Percentiles rank a stretch among this genome's conserved stretches.
phyloP scores from a whole-genome alignment of 2,888 invertebrate species.

The Mactromeris polynyma region DNA sequence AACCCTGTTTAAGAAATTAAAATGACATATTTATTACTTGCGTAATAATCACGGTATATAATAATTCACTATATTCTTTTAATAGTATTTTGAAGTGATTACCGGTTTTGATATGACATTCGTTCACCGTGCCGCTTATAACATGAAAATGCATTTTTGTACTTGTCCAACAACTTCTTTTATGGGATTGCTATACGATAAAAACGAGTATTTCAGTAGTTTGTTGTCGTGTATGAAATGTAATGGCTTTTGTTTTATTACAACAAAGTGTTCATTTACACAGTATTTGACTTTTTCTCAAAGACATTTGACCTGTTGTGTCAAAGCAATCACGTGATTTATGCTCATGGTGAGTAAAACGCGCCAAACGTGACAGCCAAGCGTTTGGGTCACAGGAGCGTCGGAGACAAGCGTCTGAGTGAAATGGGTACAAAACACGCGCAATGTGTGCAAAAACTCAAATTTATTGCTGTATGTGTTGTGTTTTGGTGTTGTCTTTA shows the following conservation, averaged over 20 bases:
- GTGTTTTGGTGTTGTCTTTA: slow-evolving; percentile 24
- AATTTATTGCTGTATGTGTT: slow-evolving; percentile 41
- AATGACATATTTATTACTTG: slow-evolving; percentile 10
- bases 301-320: slow-evolving; percentile 55
- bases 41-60: slow-evolving; percentile 13
- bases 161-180: not conserved
- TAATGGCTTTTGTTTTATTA: slow-evolving; percentile 42
- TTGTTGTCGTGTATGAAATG: slow-evolving; percentile 11
- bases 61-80: slow-evolving; percentile 1
- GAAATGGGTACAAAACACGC: slow-evolving; percentile 52
- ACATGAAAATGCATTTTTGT: slow-evolving; percentile 20
- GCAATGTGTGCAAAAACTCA: slow-evolving; percentile 53
- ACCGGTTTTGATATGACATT: not conserved
- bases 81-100: not conserved
- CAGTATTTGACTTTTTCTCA: slow-evolving; percentile 44
- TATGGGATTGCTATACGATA: slow-evolving; percentile 8
- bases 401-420: slow-evolving; percentile 63
- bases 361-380: slow-evolving; percentile 29
- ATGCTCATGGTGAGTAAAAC: slow-evolving; percentile 40
- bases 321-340: slow-evolving; percentile 44
- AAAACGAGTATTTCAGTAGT: not conserved
- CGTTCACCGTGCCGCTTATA: not conserved
- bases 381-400: slow-evolving; percentile 42
- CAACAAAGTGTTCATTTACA: slow-evolving; percentile 53
- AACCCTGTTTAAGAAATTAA: slow-evolving; percentile 9